These are phyloP conservation scores for Gadopsis marmoratus DNA, from an alignment of 2,797 vertebrate species.

Conservation along the genomic window DNA sequence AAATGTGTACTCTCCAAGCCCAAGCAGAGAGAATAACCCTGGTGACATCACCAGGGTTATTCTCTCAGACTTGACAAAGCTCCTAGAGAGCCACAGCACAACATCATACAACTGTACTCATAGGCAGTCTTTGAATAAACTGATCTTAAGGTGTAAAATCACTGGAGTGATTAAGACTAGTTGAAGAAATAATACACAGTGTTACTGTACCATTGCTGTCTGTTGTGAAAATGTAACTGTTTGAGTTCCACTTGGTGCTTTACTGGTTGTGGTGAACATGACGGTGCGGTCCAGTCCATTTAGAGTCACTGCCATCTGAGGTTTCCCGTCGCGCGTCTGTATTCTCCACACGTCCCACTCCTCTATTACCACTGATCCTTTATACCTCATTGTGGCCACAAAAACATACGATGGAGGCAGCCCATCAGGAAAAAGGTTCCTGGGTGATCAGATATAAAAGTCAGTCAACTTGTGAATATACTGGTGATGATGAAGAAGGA, in stretches of 20 bases:
- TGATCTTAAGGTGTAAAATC: not conserved
- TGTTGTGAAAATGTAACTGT: slow-evolving; percentile 87
- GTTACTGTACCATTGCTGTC: slow-evolving; percentile 86
- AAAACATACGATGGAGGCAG: slow-evolving; percentile 98
- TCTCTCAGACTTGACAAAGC: not conserved
- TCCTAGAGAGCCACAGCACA: not conserved
- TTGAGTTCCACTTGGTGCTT: slow-evolving; percentile 87
- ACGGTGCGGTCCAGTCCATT: slow-evolving; percentile 90
- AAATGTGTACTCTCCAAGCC: not conserved
- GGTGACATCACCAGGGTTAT: not conserved
- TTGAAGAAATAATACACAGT: not conserved
- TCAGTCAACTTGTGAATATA: slow-evolving; percentile 10
- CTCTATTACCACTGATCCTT: slow-evolving; percentile 88
- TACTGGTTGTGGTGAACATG: slow-evolving; percentile 93
- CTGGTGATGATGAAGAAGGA: not conserved
- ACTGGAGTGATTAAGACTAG: not conserved
- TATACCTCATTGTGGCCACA: slow-evolving; percentile 96
- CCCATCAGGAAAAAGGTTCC: slow-evolving; percentile 95
- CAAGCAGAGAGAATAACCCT: slow-evolving; percentile 7
- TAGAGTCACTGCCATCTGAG: slow-evolving; percentile 95
- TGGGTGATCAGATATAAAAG: slow-evolving; percentile 58
- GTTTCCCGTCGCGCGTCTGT: slow-evolving; percentile 89
- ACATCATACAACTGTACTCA: not conserved
- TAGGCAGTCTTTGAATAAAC: not conserved
- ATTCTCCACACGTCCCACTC: slow-evolving; percentile 98